A percentile compares a stretch with the other conserved stretches of the same genome.
Evolutionary conservation across 2,888 invertebrate species (phyloP).

Genomic region (Pristionchus japonicus): DNA sequence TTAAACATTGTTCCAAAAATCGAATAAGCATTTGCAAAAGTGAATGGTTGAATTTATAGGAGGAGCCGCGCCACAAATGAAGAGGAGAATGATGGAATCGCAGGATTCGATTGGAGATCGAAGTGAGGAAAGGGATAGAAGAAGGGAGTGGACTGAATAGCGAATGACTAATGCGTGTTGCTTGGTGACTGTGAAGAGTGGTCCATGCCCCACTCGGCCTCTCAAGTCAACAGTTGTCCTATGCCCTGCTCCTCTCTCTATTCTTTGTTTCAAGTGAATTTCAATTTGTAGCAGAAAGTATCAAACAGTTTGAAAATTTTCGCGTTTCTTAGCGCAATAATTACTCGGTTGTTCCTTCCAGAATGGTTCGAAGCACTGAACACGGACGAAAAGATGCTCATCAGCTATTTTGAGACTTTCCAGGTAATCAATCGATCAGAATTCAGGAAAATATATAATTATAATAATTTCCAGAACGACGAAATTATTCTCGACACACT

Average conservation of each 20-base stretch:
- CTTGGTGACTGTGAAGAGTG: neutral
- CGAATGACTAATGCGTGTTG: neutral
- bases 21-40: too few species aligned
- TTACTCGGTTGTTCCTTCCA: too few species aligned
- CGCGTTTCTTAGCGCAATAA: too few species aligned
- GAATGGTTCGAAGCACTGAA: neutral
- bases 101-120: neutral
- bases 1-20: too few species aligned
- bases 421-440: neutral
- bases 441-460: too few species aligned
- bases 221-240: neutral
- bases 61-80: neutral
- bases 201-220: too few species aligned
- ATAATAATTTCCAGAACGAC: neutral
- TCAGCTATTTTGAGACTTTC: neutral
- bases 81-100: neutral
- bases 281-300: too few species aligned
- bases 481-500: constrained; percentile 83
- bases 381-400: neutral
- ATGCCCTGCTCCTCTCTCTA: neutral
- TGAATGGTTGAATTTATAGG: neutral
- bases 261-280: neutral
- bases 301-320: too few species aligned
- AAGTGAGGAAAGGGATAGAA: neutral
- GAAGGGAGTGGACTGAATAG: neutral